Evolutionary conservation across 2,888 invertebrate genomes (phyloP).

Genomic region (Crocallis elinguaria): DNA sequence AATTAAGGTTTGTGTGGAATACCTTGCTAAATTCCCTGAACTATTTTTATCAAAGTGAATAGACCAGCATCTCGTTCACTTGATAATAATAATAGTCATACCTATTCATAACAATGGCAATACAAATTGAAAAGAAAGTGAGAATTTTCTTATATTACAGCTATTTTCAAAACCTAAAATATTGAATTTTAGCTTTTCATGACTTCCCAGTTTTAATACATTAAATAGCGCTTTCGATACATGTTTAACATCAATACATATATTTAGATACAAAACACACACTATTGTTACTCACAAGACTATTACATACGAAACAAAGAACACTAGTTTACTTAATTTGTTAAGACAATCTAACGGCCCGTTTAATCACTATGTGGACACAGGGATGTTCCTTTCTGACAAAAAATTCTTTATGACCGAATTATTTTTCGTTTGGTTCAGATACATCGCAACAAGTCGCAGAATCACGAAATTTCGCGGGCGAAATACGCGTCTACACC

Average conservation of each 20-base stretch:
- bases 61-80: too few species aligned
- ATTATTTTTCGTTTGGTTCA: slow-evolving; percentile 6
- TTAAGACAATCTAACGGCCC: slow-evolving; percentile 7
- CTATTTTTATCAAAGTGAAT: too few species aligned
- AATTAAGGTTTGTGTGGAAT: too few species aligned
- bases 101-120: too few species aligned
- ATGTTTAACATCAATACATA: slow-evolving; percentile 12
- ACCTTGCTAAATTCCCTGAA: too few species aligned
- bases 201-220: not conserved
- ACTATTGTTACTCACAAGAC: slow-evolving; percentile 23
- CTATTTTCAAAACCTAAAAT: too few species aligned
- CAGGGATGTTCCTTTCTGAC: not conserved
- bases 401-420: not conserved
- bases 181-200: too few species aligned
- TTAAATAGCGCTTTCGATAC: slow-evolving; percentile 1
- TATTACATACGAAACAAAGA: slow-evolving; percentile 30
- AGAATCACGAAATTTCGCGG: slow-evolving; percentile 17
- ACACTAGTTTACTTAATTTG: slow-evolving; percentile 7
- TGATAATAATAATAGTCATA: too few species aligned
- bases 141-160: too few species aligned
- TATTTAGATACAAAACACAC: slow-evolving; percentile 18
- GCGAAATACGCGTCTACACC: slow-evolving; percentile 50
- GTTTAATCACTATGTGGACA: slow-evolving; percentile 6
- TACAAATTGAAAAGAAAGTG: too few species aligned
- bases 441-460: slow-evolving; percentile 52